Conservation (phyloP, 2,888 invertebrate species). For the Lepidocyrtinus sp. region DNA sequence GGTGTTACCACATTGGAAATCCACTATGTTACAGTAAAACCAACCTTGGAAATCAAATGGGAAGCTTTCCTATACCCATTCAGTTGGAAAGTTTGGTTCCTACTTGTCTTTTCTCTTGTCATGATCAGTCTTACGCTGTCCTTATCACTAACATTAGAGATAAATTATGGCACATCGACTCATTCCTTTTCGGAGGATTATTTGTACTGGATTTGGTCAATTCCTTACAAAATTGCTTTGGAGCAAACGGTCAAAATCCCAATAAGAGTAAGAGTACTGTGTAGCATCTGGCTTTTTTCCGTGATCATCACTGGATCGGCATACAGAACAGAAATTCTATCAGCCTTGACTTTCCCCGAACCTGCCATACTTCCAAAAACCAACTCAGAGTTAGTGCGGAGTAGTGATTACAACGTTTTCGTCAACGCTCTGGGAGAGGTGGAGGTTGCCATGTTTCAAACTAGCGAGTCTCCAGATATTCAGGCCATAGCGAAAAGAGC, state of each 20-base stretch:
- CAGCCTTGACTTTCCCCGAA: conserved; percentile 26
- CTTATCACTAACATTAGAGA: no score
- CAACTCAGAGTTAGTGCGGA: conserved; percentile 1
- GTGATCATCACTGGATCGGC: conserved; percentile 33
- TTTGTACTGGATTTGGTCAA: no score
- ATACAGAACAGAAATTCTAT: conserved; percentile 35
- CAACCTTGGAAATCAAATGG: conserved; percentile 27
- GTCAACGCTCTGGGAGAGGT: conserved; percentile 27
- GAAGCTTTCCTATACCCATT: conserved; percentile 39
- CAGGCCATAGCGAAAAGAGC: conserved; percentile 7
- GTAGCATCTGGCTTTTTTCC: conserved; percentile 19
- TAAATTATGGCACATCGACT: no score
- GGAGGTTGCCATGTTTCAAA: conserved; percentile 15
- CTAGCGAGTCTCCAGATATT: conserved; percentile 32
- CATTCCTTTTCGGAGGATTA: no score
- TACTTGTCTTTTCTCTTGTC: not conserved
- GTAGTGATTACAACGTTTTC: conserved; percentile 18
- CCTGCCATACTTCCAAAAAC: conserved; percentile 21
- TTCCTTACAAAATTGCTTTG: conserved; percentile 30
- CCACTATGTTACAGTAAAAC: conserved; percentile 23
- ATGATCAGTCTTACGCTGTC: not conserved
- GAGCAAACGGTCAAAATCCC: conserved; percentile 31
- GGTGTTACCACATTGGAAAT: not conserved
- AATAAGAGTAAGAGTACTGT: not conserved
- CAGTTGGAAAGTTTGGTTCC: conserved; percentile 13